Conservation (phyloP, 2,888 invertebrate species). For the Tetranychus truncatus region DNA sequence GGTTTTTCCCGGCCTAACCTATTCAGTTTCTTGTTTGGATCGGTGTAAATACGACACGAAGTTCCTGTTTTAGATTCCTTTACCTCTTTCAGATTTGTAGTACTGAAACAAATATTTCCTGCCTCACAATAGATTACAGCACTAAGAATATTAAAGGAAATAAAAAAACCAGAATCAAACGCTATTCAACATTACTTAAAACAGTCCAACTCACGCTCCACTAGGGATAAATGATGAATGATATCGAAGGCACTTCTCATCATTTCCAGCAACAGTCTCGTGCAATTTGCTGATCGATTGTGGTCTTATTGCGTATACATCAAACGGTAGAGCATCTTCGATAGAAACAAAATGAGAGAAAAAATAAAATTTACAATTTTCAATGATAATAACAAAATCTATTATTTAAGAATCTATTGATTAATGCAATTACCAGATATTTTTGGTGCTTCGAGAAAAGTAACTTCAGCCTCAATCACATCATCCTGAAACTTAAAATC, state of each 20-base stretch:
- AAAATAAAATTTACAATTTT: neutral
- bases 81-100: neutral
- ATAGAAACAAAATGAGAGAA: neutral
- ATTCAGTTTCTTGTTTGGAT: neutral
- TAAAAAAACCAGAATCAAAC: neutral
- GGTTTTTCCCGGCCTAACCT: neutral
- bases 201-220: neutral
- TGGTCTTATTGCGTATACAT: neutral
- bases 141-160: neutral
- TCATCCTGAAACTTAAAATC: neutral
- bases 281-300: neutral
- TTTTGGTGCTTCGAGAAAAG: neutral
- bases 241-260: neutral
- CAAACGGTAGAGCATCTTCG: neutral
- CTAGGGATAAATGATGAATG: neutral
- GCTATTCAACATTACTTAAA: neutral
- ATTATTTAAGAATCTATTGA: neutral
- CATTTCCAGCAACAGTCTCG: neutral
- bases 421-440: neutral
- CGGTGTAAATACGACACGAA: neutral
- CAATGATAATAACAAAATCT: too few relatives aligned
- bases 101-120: neutral
- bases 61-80: neutral
- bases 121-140: neutral
- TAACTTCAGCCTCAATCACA: neutral